Percentiles rank a stretch among this genome's conserved stretches.
Evolutionary conservation across 2,113 vertebrate genomes (phyloP).

Genomic region (Fregata magnificens): DNA sequence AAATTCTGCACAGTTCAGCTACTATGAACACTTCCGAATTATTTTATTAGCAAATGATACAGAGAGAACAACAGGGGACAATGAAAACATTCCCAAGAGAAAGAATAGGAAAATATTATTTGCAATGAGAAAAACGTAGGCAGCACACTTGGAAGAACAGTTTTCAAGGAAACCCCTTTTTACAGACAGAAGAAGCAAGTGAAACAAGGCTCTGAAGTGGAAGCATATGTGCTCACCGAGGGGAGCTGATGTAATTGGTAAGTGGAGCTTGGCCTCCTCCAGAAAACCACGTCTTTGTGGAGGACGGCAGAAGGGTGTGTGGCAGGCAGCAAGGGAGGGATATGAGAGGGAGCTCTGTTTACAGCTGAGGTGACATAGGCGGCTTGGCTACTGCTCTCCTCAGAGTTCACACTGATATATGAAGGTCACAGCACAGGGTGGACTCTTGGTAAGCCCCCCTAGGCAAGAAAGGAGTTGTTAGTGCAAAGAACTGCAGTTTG

Average conservation of each 20-base stretch:
- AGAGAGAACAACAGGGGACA: not conserved
- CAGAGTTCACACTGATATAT: not conserved
- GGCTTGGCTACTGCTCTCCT: not conserved
- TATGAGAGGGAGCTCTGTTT: not conserved
- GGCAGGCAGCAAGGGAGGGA: not conserved
- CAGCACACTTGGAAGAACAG: not conserved
- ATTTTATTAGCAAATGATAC: not conserved
- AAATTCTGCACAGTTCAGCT: not conserved
- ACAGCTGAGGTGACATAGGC: not conserved
- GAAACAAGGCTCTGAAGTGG: slow-evolving; percentile 37
- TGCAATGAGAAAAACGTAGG: not conserved
- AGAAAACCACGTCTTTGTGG: not conserved
- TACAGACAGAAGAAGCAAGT: slow-evolving; percentile 7
- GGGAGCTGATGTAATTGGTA: slow-evolving; percentile 25
- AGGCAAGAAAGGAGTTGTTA: not conserved
- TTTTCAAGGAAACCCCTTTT: slow-evolving; percentile 45
- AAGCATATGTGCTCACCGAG: slow-evolving; percentile 37
- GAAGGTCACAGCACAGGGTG: not conserved
- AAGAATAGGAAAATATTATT: not conserved
- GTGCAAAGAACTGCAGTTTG: not conserved
- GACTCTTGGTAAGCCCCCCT: not conserved
- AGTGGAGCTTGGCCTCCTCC: not conserved
- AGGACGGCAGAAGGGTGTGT: not conserved
- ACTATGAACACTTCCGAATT: not conserved
- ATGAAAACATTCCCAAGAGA: not conserved